Evolutionary conservation across 1,140 invertebrate genomes (phyloP).

Genomic region (Aphaenogaster rudis): DNA sequence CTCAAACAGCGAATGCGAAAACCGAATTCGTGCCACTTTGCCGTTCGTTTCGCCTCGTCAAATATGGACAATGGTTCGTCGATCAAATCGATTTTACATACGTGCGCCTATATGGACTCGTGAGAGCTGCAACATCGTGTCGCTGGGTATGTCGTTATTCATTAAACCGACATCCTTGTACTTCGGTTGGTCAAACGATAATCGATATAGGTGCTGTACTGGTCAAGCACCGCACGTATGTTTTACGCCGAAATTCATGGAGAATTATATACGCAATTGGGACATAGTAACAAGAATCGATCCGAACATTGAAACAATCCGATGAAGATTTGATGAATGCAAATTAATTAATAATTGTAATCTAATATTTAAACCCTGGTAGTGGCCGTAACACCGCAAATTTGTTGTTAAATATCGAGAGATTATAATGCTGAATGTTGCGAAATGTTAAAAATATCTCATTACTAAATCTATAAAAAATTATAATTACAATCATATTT

Average conservation of each 20-base stretch:
- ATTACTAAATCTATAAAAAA: slow-evolving; percentile 10
- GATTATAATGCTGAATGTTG: slow-evolving; percentile 43
- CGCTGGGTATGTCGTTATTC: slow-evolving; percentile 79
- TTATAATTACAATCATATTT: slow-evolving; percentile 11
- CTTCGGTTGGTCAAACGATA: slow-evolving; percentile 78
- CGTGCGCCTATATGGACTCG: slow-evolving; percentile 40
- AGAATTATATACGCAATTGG: slow-evolving; percentile 25
- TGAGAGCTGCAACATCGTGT: slow-evolving; percentile 76
- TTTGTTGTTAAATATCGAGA: slow-evolving; percentile 44
- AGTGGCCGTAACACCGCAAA: slow-evolving; percentile 31
- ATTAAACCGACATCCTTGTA: slow-evolving; percentile 79
- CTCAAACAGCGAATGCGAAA: slow-evolving; percentile 60
- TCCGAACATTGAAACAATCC: slow-evolving; percentile 33
- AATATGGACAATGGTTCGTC: slow-evolving; percentile 69
- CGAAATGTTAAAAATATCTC: slow-evolving; percentile 20
- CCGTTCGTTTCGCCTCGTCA: slow-evolving; percentile 64
- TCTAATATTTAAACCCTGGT: slow-evolving; percentile 46
- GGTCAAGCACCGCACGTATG: neutral
- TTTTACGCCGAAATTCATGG: neutral
- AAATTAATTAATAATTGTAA: slow-evolving; percentile 58
- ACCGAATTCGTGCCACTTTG: slow-evolving; percentile 65
- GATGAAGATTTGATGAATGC: slow-evolving; percentile 58
- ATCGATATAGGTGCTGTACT: slow-evolving; percentile 70
- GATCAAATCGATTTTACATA: slow-evolving; percentile 68
- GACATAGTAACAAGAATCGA: slow-evolving; percentile 44